Conservation (phyloP, 1,140 invertebrate genomes). For the Heterodera schachtii region DNA sequence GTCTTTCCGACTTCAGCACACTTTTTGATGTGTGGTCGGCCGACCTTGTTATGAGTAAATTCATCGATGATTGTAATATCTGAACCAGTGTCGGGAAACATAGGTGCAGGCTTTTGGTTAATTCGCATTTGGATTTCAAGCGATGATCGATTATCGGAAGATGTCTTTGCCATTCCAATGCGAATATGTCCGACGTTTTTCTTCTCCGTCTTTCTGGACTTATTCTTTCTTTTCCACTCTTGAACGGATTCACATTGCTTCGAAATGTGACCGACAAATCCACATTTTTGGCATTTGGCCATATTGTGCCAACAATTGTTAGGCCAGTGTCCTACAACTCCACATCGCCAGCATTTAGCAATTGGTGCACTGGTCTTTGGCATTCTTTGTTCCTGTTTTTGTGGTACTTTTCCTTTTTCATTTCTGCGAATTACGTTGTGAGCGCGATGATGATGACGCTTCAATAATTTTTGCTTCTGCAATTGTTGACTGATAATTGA, state of each 20-base stretch:
- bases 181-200: background rate
- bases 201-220: background rate
- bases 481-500: background rate
- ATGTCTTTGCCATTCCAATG: background rate
- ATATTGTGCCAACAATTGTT: background rate
- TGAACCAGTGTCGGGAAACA: background rate
- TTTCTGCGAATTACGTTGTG: background rate
- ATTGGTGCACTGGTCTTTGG: background rate
- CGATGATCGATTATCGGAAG: background rate
- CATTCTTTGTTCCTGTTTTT: background rate
- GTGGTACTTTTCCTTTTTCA: background rate
- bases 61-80: background rate
- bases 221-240: background rate
- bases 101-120: background rate
- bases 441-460: background rate
- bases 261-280: background rate
- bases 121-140: background rate
- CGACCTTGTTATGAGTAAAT: background rate
- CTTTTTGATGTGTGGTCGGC: background rate
- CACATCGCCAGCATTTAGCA: constrained; percentile 6
- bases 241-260: background rate
- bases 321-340: background rate
- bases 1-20: background rate
- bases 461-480: background rate
- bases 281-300: background rate